Percentiles rank a stretch among this genome's conserved stretches.
Evolutionary conservation across 2,113 vertebrate genomes (phyloP).

Genomic region (Willisornis vidua): DNA sequence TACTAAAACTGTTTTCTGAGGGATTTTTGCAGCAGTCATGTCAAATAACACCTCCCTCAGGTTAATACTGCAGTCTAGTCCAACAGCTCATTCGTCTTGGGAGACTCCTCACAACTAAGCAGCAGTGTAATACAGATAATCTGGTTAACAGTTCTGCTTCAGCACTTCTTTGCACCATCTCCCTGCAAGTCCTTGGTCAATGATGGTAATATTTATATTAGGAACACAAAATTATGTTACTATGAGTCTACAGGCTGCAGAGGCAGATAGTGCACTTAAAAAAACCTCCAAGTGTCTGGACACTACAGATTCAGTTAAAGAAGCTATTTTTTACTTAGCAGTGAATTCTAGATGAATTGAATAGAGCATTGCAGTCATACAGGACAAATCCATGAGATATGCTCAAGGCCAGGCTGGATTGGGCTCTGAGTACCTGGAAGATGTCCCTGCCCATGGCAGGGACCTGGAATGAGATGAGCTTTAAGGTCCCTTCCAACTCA

Average conservation of each 20-base stretch:
- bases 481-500: neutral
- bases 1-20: neutral
- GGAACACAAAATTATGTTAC: neutral
- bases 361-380: neutral
- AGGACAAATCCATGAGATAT: neutral
- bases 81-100: neutral
- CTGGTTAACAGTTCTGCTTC: neutral
- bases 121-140: neutral
- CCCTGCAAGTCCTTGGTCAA: neutral
- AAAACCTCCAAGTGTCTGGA: neutral
- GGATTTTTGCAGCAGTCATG: neutral
- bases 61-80: neutral
- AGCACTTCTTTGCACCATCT: neutral
- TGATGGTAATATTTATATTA: neutral
- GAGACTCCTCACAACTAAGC: neutral
- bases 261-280: neutral
- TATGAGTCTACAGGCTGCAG: neutral
- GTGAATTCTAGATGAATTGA: neutral
- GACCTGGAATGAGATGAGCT: neutral
- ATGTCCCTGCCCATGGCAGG: neutral
- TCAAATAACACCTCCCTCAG: neutral
- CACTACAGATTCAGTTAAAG: neutral
- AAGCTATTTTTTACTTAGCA: neutral
- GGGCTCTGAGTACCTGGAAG: neutral
- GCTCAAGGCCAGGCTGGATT: neutral